Evolutionary conservation across 2,113 vertebrate species (phyloP), one percentile per base, ranked within the genome.

Genomic region (Erythrocercus mccallii): DNA sequence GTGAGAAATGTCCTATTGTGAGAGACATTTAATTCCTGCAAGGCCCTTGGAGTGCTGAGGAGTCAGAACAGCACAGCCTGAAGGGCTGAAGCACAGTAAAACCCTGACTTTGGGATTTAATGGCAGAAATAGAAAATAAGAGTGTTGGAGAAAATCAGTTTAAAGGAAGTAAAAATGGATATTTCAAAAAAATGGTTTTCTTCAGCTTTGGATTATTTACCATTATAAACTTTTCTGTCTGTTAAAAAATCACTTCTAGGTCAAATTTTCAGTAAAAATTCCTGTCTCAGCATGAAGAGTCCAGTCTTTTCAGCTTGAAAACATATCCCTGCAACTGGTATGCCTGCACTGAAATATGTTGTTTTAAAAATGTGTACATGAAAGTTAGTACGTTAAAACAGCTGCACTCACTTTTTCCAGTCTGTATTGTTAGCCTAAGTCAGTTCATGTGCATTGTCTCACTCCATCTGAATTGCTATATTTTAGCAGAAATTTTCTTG

Each of bases 81-180:
- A 72, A 86, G 42, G 54, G 54, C 72, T 95, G 86, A 93, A 70
- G 60, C 65, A 44, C 76, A 73, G 42, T 47, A 69, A 90, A 94
- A 83, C 24, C 21, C 86, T 78, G 69, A 86, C 38, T 81, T 83
- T 71, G 18, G 61, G 80, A 95, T 96, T 95, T 93, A 77, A 56
- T 60, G 76, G 64, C 72, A 94, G 76, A 92, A 95, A 92, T 90
- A 94, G 91, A 92, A 95, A 93, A 93, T 93, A 81, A 91, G 35
- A 88, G 30, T 1, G 0, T 28, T 78, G 91, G 47, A 81, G 60
- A 92, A 96, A 94, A 95, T 90, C 94, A 88, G 88, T 95, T 96
- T 84, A 93, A 56, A 19, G 64, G 44, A 83, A 92, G 25, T n/a
- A 56, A 93, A 94, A 95, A 84, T 71, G 60, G 92, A 15, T 86